phyloP scores from a whole-genome alignment of 1,140 invertebrate species.

The Temnothorax nylanderi region DNA sequence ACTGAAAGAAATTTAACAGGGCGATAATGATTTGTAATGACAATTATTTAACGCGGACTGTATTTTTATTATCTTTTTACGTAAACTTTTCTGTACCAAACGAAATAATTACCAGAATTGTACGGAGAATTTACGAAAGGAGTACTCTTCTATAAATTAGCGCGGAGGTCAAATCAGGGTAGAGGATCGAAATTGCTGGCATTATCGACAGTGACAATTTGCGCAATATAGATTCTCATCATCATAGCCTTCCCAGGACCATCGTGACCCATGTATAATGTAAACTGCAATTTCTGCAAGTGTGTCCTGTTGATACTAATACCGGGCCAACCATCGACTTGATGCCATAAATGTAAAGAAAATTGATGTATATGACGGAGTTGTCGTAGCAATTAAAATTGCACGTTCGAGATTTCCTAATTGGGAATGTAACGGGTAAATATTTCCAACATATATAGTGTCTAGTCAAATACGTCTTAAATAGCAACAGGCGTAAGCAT shows the following conservation, averaged over 20 bases:
- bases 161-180: constrained; percentile 46
- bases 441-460: not conserved
- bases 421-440: constrained; percentile 13
- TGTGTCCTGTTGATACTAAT: constrained; percentile 24
- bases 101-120: not conserved
- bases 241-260: constrained; percentile 44
- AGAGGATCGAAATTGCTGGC: constrained; percentile 54
- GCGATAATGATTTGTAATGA: not conserved
- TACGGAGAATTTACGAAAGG: constrained; percentile 6
- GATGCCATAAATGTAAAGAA: constrained; percentile 15
- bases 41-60: not conserved
- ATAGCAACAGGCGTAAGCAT: not conserved
- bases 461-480: constrained; percentile 44
- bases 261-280: not conserved
- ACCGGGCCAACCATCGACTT: not conserved
- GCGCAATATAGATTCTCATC: constrained; percentile 51
- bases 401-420: not conserved
- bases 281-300: constrained; percentile 21
- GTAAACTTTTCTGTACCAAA: not conserved
- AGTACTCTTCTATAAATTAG: constrained; percentile 56
- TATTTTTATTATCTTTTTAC: not conserved
- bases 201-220: constrained; percentile 36
- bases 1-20: not conserved
- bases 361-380: constrained; percentile 21
- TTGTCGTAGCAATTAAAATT: constrained; percentile 24